A percentile compares a stretch with the other conserved stretches of the same genome.
Evolutionary conservation across 2,797 vertebrate species (phyloP).

Genomic region (Enteromius radiatus): DNA sequence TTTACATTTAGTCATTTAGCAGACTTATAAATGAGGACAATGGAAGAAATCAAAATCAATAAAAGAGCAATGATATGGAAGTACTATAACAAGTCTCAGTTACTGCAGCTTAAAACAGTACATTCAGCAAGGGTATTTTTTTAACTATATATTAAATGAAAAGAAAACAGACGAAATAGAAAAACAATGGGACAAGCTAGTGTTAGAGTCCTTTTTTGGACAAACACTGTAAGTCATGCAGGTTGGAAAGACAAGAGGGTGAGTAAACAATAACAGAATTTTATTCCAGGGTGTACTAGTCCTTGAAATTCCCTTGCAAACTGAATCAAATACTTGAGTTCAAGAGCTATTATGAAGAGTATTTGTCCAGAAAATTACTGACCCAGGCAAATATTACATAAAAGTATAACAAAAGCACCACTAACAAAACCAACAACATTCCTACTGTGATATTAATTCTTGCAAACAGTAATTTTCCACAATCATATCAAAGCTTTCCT

Average conservation of each 20-base stretch:
- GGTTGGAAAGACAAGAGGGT: background rate
- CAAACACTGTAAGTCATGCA: too few species aligned
- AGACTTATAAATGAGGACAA: too few species aligned
- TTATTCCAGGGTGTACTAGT: background rate
- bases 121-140: too few species aligned
- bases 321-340: background rate
- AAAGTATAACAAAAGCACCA: background rate
- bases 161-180: too few species aligned
- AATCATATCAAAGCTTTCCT: background rate
- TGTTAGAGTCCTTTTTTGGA: background rate
- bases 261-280: background rate
- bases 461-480: background rate
- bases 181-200: too few species aligned
- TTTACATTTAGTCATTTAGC: background rate
- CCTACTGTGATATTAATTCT: background rate
- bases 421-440: background rate
- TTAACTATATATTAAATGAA: too few species aligned
- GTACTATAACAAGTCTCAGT: too few species aligned
- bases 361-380: background rate
- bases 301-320: conserved; percentile 1
- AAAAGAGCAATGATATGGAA: too few species aligned
- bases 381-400: background rate
- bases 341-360: background rate
- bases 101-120: too few species aligned
- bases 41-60: too few species aligned